Percentiles rank a stretch among this genome's conserved stretches.
Conservation (phyloP, 2,113 vertebrate genomes). For the Phycodurus eques region DNA sequence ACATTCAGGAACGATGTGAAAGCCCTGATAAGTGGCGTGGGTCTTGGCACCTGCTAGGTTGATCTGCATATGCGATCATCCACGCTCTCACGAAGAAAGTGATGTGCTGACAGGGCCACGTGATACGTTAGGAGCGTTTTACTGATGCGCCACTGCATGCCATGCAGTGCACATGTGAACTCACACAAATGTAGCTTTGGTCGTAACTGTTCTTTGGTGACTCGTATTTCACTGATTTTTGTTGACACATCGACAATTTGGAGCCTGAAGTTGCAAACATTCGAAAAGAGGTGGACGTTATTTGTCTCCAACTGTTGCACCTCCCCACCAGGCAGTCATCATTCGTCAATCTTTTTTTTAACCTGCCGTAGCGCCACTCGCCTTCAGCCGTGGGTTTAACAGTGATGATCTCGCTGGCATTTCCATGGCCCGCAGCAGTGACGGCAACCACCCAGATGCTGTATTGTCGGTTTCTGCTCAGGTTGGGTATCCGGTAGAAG, state of each 20-base stretch:
- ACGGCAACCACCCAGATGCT: constrained; percentile 97
- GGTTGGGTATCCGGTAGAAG: constrained; percentile 93
- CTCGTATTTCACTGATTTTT: too few relatives aligned
- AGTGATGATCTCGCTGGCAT: constrained; percentile 92
- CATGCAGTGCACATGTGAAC: neutral
- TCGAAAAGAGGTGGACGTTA: too few relatives aligned
- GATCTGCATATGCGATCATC: constrained; percentile 51
- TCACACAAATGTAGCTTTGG: neutral
- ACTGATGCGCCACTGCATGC: neutral
- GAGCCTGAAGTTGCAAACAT: too few relatives aligned
- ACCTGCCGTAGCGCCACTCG: constrained; percentile 40
- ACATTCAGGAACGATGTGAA: constrained; percentile 21
- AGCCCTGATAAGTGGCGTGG: constrained; percentile 38
- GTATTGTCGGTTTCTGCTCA: constrained; percentile 93
- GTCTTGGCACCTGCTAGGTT: constrained; percentile 10
- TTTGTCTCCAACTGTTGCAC: too few relatives aligned
- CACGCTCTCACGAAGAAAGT: constrained; percentile 23
- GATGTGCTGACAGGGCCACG: constrained; percentile 27
- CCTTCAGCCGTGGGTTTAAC: constrained; percentile 94
- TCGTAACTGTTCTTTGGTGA: neutral
- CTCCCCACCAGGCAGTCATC: too few relatives aligned
- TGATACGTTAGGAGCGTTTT: constrained; percentile 14
- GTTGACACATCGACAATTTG: too few relatives aligned
- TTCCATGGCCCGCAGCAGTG: constrained; percentile 90
- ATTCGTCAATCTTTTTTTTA: neutral